Percentiles rank a stretch among this genome's conserved stretches.
Conservation (phyloP, 2,797 vertebrate genomes). For the Fistularia commersonii region DNA sequence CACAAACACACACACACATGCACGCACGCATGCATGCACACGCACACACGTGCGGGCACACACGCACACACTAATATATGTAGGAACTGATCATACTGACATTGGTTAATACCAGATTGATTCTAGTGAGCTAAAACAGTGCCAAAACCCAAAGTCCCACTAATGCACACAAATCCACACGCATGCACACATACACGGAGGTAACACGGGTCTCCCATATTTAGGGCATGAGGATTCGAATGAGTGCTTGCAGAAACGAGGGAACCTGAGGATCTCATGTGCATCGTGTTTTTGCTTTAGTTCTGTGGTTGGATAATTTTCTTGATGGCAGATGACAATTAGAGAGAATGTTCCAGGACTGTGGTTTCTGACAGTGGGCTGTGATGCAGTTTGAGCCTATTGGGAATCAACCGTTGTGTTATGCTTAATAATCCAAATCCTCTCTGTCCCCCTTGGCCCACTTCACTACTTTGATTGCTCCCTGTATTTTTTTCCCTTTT, state of each 20-base stretch:
- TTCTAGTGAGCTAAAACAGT: too few relatives aligned
- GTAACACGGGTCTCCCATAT: not conserved
- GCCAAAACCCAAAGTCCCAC: too few relatives aligned
- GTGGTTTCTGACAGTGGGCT: constrained; percentile 54
- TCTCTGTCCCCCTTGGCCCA: constrained; percentile 66
- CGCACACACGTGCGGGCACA: too few relatives aligned
- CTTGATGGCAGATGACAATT: constrained; percentile 67
- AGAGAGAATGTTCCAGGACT: constrained; percentile 60
- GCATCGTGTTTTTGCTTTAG: constrained; percentile 42
- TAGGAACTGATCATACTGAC: too few relatives aligned
- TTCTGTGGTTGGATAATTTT: constrained; percentile 48
- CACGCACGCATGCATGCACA: too few relatives aligned
- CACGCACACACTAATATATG: too few relatives aligned
- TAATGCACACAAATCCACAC: too few relatives aligned
- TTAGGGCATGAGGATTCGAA: not conserved
- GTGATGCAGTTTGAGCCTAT: constrained; percentile 47
- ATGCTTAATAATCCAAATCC: constrained; percentile 77
- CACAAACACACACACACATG: too few relatives aligned
- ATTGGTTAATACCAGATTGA: too few relatives aligned
- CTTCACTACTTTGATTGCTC: constrained; percentile 69
- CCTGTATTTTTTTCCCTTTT: constrained; percentile 64
- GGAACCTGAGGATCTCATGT: constrained; percentile 38
- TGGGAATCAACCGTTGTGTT: constrained; percentile 69
- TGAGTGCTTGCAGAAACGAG: constrained; percentile 4
- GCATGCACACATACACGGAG: too few relatives aligned